phyloP scores from a whole-genome alignment of 2,797 vertebrate species.

The Sandelia bainsii region DNA sequence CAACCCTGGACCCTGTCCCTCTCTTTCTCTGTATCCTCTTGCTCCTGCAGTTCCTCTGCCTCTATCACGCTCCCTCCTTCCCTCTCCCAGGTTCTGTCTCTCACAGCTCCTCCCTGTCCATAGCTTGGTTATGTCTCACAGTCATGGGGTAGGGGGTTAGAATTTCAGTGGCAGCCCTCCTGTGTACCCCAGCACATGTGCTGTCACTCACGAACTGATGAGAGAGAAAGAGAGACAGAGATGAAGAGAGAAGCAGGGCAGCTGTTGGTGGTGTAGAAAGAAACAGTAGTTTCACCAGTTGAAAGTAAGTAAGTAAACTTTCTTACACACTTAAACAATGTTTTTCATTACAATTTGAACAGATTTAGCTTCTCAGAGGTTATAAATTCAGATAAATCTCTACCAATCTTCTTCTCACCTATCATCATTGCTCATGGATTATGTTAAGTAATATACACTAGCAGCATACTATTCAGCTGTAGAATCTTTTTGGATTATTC shows the following conservation, averaged over 20 bases:
- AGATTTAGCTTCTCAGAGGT: too few species aligned
- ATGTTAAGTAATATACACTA: too few species aligned
- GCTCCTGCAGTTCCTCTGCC: constrained; percentile 38
- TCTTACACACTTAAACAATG: constrained; percentile 10
- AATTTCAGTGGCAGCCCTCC: constrained; percentile 80
- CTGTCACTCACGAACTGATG: constrained; percentile 78
- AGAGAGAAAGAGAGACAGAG: constrained; percentile 39
- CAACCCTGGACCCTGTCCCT: constrained; percentile 43
- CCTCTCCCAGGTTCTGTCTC: constrained; percentile 66
- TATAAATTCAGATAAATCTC: too few species aligned
- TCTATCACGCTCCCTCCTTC: constrained; percentile 55
- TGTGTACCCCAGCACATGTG: constrained; percentile 82
- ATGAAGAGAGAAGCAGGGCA: constrained; percentile 73
- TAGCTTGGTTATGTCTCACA: constrained; percentile 76
- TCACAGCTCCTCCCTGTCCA: constrained; percentile 78
- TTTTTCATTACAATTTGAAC: too few species aligned
- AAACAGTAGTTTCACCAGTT: constrained; percentile 50
- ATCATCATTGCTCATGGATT: constrained; percentile 20
- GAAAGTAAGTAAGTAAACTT: constrained; percentile 25
- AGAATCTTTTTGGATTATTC: too few species aligned
- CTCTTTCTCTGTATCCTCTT: constrained; percentile 51
- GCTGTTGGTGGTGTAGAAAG: constrained; percentile 78
- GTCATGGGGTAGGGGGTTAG: constrained; percentile 75
- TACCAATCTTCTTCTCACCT: not conserved
- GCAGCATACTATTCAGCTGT: too few species aligned